These are phyloP conservation scores for Zaprionus kolodkinae DNA, from an alignment of 1,140 invertebrate species.

Conservation along the genomic window DNA sequence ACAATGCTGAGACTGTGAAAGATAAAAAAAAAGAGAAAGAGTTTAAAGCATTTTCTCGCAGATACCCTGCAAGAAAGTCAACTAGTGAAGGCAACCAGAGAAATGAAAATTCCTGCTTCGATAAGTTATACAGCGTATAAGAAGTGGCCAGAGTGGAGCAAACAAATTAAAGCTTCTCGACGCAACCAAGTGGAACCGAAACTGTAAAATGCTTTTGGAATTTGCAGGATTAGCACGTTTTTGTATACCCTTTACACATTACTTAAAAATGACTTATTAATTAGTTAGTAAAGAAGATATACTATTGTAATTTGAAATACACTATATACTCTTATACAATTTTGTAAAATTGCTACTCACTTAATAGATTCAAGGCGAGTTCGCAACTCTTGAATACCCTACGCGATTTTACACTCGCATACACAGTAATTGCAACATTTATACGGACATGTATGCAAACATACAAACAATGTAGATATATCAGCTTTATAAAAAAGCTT, in stretches of 20 bases:
- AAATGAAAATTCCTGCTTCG: background rate
- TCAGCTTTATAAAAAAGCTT: background rate
- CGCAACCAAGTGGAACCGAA: slow-evolving; percentile 59
- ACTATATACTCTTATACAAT: background rate
- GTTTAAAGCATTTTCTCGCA: background rate
- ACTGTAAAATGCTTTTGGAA: slow-evolving; percentile 40
- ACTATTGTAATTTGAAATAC: background rate
- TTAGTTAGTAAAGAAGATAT: background rate
- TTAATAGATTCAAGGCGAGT: background rate
- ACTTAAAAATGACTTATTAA: background rate
- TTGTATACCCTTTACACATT: background rate
- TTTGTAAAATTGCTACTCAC: background rate
- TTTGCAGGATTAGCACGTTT: background rate
- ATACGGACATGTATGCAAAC: background rate
- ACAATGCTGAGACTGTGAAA: slow-evolving; percentile 67
- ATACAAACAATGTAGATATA: background rate
- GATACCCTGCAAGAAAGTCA: background rate
- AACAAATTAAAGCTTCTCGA: slow-evolving; percentile 2
- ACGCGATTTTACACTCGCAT: slow-evolving; percentile 1
- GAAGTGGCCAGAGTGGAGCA: slow-evolving; percentile 1
- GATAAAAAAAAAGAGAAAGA: slow-evolving; percentile 1
- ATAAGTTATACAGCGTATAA: background rate
- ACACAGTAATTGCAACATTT: background rate
- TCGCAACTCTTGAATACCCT: background rate
- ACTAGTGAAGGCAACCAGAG: background rate